Percentiles rank a stretch among this genome's conserved stretches.
These are phyloP conservation scores for Tenthredo notha DNA, from an alignment of 2,888 invertebrate species.

Conservation along the genomic window DNA sequence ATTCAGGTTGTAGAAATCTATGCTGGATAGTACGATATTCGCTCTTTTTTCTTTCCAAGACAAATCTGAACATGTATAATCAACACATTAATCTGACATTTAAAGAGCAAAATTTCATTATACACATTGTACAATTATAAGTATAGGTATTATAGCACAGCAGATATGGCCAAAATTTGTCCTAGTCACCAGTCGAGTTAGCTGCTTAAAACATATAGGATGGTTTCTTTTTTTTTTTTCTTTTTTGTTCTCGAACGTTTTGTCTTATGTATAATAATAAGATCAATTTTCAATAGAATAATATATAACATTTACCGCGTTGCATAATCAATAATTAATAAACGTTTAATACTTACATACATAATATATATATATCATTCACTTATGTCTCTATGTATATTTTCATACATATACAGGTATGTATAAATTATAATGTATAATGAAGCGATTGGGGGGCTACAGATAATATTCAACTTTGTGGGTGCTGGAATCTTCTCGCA, in stretches of 20 bases:
- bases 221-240: not conserved
- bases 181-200: not conserved
- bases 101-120: constrained; percentile 14
- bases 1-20: constrained; percentile 37
- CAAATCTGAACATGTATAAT: not conserved
- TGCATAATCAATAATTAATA: constrained; percentile 62
- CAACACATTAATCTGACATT: constrained; percentile 31
- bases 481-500: constrained; percentile 60
- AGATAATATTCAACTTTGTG: constrained; percentile 65
- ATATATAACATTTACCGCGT: constrained; percentile 60
- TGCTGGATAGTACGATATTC: not conserved
- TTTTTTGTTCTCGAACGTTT: constrained; percentile 54
- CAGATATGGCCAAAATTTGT: not conserved
- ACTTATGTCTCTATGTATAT: constrained; percentile 59
- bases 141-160: constrained; percentile 1
- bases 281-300: constrained; percentile 62
- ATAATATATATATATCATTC: constrained; percentile 51
- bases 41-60: not conserved
- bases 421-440: constrained; percentile 36
- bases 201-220: constrained; percentile 6
- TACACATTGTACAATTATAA: constrained; percentile 26
- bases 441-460: constrained; percentile 43
- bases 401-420: constrained; percentile 28
- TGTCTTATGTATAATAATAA: constrained; percentile 64
- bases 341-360: constrained; percentile 53